These are phyloP conservation scores for Rotaria magnacalcarata DNA, from an alignment of 2,888 invertebrate species.

Conservation along the genomic window DNA sequence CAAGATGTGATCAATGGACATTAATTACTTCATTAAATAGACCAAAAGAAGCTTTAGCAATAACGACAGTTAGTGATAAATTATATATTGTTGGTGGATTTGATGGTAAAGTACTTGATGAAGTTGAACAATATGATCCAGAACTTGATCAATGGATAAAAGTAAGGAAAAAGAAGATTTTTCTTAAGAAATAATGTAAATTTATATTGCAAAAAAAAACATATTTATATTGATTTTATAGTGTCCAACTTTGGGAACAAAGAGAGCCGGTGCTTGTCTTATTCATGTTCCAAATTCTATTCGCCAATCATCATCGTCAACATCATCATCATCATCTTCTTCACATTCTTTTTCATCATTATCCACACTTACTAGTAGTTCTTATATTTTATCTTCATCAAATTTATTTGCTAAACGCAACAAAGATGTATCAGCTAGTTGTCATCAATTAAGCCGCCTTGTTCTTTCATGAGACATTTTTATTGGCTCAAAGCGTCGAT, in stretches of 20 bases:
- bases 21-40: conserved; percentile 75
- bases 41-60: conserved; percentile 81
- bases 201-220: background rate
- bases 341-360: background rate
- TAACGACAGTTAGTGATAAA: conserved; percentile 76
- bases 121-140: conserved; percentile 79
- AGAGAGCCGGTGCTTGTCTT: conserved; percentile 81
- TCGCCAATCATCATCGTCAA: background rate
- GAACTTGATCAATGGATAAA: conserved; percentile 62
- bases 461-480: background rate
- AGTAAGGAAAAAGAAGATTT: conserved; percentile 53
- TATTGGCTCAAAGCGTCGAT: background rate
- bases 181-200: conserved; percentile 2
- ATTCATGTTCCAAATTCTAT: conserved; percentile 61
- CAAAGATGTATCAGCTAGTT: conserved; percentile 21
- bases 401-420: background rate
- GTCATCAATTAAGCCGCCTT: conserved; percentile 13
- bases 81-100: conserved; percentile 81
- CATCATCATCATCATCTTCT: background rate
- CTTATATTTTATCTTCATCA: background rate
- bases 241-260: conserved; percentile 73
- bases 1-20: conserved; percentile 78
- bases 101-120: conserved; percentile 77
- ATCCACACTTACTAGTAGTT: background rate
- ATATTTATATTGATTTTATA: conserved; percentile 59